Evolutionary conservation across 2,888 invertebrate species (phyloP), one percentile per base, ranked within the genome.

Genomic region (Cacoxenus indagator): DNA sequence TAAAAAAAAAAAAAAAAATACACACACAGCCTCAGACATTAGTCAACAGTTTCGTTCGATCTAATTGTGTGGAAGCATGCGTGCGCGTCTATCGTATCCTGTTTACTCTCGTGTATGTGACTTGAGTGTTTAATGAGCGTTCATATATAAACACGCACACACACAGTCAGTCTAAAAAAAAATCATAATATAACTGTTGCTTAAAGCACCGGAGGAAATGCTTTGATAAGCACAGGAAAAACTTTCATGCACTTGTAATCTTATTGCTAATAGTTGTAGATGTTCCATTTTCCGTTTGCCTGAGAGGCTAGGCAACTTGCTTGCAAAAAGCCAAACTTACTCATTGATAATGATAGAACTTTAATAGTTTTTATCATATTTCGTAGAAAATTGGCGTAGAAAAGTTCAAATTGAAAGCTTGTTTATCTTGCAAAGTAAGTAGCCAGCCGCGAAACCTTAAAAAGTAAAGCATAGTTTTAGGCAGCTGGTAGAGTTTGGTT

Each of bases 121-220:
- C n/a, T 43, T 43, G n/a, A 59, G 31, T 59, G 59, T 59, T 59
- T 59, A 59, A 59, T 59, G 59, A 31, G 37, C 27, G 24, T 22
- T n/a, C 55, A 24, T n/a, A 8, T 55, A n/a, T 55, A 3, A 26
- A 19, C n/a, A 26, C 71, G 71, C 71, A 71, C 69, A 19, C 54
- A 66, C n/a, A 61, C 62, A 62, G 54, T 45, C 59, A 54, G n/a
- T n/a, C n/a, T n/a, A n/a, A n/a, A n/a, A n/a, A n/a, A n/a, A n/a
- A n/a, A n/a, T n/a, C n/a, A n/a, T n/a, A n/a, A n/a, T 19, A 37
- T 65, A 64, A 70, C 31, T 68, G 65, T 67, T 67, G 67, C 59
- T 66, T 70, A 72, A 77, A 81, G 82, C 75, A 75, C 75, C 78
- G 76, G n/a, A n/a, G n/a, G 81, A 81, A 77, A 76, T 74, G 71